phyloP scores from a whole-genome alignment of 2,113 vertebrate species.

The Hyperoodon ampullatus region DNA sequence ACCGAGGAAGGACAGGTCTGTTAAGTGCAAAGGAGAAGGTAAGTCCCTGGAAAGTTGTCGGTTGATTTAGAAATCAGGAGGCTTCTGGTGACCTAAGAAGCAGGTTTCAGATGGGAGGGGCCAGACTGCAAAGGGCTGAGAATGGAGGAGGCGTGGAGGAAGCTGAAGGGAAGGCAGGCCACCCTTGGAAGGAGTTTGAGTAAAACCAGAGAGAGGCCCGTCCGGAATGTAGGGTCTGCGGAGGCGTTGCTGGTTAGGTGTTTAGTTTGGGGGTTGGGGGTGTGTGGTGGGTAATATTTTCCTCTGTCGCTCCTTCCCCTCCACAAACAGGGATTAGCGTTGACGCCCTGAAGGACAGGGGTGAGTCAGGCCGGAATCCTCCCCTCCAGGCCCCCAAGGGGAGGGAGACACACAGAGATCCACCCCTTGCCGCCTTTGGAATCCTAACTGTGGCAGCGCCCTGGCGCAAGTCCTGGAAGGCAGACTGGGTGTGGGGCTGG shows the following conservation, averaged over 20 bases:
- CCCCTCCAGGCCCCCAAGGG: rapidly evolving
- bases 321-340: not conserved
- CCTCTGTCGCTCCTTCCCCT: not conserved
- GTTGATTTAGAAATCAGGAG: not conserved
- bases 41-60: too few species aligned
- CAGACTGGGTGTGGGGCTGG: not conserved
- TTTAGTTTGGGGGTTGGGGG: not conserved
- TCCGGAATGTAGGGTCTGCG: not conserved
- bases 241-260: not conserved
- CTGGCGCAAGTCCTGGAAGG: too few species aligned
- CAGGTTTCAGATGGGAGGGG: not conserved
- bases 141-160: too few species aligned
- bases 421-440: not conserved
- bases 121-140: too few species aligned
- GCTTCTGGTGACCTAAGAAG: not conserved
- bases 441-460: not conserved
- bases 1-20: not conserved
- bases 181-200: not conserved
- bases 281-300: too few species aligned
- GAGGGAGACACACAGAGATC: not conserved
- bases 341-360: not conserved
- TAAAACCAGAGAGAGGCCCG: not conserved
- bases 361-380: not conserved
- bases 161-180: too few species aligned
- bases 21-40: not conserved